These are phyloP conservation scores for Oligia strigilis DNA, from an alignment of 2,888 invertebrate genomes.

Conservation along the genomic window DNA sequence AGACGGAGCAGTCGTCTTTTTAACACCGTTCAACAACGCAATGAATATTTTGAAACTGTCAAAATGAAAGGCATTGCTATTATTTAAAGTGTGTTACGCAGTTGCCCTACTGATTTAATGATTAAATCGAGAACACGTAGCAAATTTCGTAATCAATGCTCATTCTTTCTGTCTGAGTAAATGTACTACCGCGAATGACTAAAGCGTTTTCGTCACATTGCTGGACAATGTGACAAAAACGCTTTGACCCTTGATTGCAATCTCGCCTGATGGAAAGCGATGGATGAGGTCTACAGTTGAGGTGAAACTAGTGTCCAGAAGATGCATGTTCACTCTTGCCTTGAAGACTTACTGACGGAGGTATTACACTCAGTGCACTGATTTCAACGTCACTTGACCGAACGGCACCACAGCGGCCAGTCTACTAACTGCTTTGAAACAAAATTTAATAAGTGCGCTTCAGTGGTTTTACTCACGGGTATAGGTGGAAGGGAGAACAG, in stretches of 20 bases:
- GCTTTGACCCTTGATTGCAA: background rate
- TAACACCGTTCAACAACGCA: no score
- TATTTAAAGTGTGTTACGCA: background rate
- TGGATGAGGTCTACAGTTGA: background rate
- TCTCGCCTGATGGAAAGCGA: background rate
- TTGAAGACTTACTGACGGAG: background rate
- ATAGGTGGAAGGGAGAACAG: background rate
- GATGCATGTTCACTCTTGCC: background rate
- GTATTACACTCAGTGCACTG: background rate
- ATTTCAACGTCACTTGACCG: background rate
- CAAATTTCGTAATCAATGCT: background rate
- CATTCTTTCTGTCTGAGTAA: background rate
- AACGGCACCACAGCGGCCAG: background rate
- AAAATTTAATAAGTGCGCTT: background rate
- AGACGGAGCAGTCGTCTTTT: no score
- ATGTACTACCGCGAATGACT: background rate
- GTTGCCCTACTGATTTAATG: background rate
- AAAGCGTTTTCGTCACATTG: background rate
- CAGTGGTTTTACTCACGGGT: background rate
- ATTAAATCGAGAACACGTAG: background rate
- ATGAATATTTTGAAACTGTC: background rate
- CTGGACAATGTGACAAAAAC: no score
- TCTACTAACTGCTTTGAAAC: background rate
- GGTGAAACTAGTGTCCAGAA: background rate
- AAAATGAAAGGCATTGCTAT: background rate